Percentiles rank a stretch among this genome's conserved stretches.
Conservation (phyloP, 2,113 vertebrate species). For the Beaufortia kweichowensis region DNA sequence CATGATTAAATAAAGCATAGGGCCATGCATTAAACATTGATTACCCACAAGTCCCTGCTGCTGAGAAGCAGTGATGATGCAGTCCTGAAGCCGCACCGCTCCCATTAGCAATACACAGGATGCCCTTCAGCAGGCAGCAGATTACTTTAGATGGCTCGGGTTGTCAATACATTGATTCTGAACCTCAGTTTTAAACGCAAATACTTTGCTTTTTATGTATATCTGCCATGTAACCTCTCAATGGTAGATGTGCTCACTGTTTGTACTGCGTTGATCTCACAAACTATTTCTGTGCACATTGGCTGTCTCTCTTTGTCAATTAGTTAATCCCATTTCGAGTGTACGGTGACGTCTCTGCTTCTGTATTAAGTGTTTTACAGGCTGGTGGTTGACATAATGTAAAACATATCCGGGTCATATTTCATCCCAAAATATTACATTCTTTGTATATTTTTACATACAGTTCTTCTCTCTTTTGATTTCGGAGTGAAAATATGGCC, state of each 20-base stretch:
- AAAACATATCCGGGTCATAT: no score
- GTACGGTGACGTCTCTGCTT: conserved; percentile 44
- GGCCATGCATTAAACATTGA: conserved; percentile 64
- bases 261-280: not conserved
- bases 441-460: no score
- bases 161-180: not conserved
- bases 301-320: conserved; percentile 56
- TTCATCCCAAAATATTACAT: no score
- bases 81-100: not conserved
- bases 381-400: conserved; percentile 18
- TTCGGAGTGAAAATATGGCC: no score
- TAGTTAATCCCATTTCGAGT: conserved; percentile 59
- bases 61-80: not conserved
- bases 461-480: no score
- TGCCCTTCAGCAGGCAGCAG: not conserved
- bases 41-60: conserved; percentile 13
- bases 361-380: conserved; percentile 30
- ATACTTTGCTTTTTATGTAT: not conserved
- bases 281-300: conserved; percentile 62
- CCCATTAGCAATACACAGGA: not conserved
- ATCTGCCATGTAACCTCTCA: not conserved
- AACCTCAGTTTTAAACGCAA: not conserved
- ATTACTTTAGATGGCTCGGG: no score
- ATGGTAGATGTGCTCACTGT: not conserved
- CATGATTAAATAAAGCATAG: conserved; percentile 74